phyloP scores from a whole-genome alignment of 2,888 invertebrate genomes.

The Caenorhabditis sinica region DNA sequence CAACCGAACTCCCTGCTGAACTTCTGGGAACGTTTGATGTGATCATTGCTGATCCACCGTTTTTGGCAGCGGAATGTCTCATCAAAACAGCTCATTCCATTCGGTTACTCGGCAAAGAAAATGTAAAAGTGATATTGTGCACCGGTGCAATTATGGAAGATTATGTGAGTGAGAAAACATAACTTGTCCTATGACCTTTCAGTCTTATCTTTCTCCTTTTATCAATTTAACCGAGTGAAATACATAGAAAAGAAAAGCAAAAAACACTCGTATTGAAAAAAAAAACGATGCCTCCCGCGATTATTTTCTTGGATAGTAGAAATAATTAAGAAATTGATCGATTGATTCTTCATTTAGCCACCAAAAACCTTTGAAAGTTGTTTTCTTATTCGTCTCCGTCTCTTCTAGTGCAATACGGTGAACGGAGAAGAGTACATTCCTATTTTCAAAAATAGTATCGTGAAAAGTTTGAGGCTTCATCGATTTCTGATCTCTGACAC shows the following conservation, averaged over 20 bases:
- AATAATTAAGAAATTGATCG: no score
- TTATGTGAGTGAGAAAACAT: constrained; percentile 86
- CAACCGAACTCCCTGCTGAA: constrained; percentile 88
- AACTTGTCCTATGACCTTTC: no score
- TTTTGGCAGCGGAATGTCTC: constrained; percentile 94
- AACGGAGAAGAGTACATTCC: no score
- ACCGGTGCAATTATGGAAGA: constrained; percentile 91
- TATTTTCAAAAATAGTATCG: no score
- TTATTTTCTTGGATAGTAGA: no score
- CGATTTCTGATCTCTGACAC: not conserved
- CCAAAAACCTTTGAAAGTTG: no score
- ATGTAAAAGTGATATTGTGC: constrained; percentile 90
- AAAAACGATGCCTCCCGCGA: not conserved
- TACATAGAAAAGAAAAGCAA: not conserved
- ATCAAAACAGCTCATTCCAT: constrained; percentile 91
- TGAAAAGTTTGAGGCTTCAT: not conserved
- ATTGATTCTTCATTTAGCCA: no score
- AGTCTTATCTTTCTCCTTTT: not conserved
- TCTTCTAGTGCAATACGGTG: no score
- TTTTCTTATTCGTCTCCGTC: no score
- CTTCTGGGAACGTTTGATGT: constrained; percentile 87
- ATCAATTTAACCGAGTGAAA: not conserved
- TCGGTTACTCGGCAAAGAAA: constrained; percentile 87
- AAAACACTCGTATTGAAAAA: constrained; percentile 8
- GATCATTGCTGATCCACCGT: constrained; percentile 95